Conservation (phyloP, 2,888 invertebrate genomes). For the Tinea trinotella region DNA sequence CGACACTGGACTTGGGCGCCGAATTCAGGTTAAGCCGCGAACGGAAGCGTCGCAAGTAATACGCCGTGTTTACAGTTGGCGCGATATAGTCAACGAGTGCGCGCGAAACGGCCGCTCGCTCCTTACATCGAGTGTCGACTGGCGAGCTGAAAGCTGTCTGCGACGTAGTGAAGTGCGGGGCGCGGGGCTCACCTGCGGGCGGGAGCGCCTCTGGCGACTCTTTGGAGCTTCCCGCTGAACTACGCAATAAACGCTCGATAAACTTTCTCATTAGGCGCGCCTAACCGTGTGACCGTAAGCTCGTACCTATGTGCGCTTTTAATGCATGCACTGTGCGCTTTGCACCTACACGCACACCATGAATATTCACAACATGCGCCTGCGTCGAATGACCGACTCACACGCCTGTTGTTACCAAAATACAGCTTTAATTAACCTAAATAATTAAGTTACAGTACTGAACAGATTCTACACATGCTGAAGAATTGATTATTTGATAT, state of each 20-base stretch:
- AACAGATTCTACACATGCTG: too few species aligned
- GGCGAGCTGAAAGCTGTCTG: conserved; percentile 38
- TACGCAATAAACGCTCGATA: conserved; percentile 73
- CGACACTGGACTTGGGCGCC: conserved; percentile 47
- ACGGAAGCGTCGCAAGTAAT: conserved; percentile 57
- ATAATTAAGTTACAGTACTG: too few species aligned
- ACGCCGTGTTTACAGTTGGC: conserved; percentile 69
- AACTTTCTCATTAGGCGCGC: conserved; percentile 40
- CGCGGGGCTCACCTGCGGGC: conserved; percentile 27
- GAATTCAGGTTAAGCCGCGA: conserved; percentile 56
- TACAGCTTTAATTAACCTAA: too few species aligned
- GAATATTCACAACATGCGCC: conserved; percentile 7
- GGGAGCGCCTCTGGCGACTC: conserved; percentile 41
- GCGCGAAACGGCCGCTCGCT: conserved; percentile 37
- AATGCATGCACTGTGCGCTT: conserved; percentile 55
- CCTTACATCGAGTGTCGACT: conserved; percentile 62
- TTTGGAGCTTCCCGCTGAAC: conserved; percentile 64
- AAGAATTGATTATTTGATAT: too few species aligned
- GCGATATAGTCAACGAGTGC: conserved; percentile 41
- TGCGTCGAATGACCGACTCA: neutral
- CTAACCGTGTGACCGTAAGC: conserved; percentile 67
- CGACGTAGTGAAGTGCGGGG: conserved; percentile 32
- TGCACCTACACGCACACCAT: neutral
- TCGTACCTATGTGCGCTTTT: conserved; percentile 55
- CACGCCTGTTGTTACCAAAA: too few species aligned